Evolutionary conservation across 37 sponge, comb jelly and placozoan species (phyloP), one percentile per base, ranked within the genome.

Genomic region (Haliclona indistincta): DNA sequence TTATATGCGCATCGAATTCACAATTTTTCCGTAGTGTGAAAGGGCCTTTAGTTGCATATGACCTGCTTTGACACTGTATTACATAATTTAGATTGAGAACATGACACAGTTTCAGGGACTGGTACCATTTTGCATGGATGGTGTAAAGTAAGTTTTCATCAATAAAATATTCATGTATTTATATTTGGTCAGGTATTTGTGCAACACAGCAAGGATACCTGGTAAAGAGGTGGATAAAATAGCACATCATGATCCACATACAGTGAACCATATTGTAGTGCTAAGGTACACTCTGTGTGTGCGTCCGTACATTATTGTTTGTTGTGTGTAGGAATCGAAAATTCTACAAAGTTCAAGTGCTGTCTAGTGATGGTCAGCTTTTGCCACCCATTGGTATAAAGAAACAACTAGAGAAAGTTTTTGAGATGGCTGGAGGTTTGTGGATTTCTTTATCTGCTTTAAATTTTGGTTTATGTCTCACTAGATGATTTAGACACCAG

Each of bases 361-460:
- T 54, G 22, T 42, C 54, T 20, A 49, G 25, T 11, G 80, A 64
- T 40, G 92, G 92, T 1, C 43, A 67, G 4, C 19, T 74, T 6
- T 34, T 67, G 13, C 36, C 83, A 6, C 82, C 84, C 30, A 35
- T 39, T 33, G 63, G 42, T 52, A 29, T 91, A 17, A 86, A 71
- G 42, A 51, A 73, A 51, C 73, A 74, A 33, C 69, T 91, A 39
- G 56, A 91, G 71, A 63, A 82, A n/a, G 56, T 91, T 10, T 20
- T 91, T 13, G 52, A 78, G 15, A 82, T 82, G 68, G 92, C 83
- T 19, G 92, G 92, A 72, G 88, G 88, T 88, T 20, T 30, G 55
- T 49, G 3, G 26, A 42, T 41, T 25, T 7, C 6, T 25, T 58
- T 58, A 38, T 4, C 64, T 38, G 44, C 35, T 22, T 38, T 43